Conservation (phyloP, 2,797 vertebrate genomes). For the Oophaga sylvatica region DNA sequence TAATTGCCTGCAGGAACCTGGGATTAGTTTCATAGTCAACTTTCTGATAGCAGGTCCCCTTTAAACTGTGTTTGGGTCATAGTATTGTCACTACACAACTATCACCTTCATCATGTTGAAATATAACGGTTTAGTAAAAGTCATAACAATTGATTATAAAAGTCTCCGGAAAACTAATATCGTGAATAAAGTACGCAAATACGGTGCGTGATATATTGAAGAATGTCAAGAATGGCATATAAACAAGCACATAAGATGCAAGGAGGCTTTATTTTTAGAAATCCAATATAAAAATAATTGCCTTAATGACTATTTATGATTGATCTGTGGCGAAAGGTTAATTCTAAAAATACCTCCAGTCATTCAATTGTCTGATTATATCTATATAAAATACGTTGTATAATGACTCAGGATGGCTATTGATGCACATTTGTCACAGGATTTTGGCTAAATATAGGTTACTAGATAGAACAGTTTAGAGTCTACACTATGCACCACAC, state of each 20-base stretch:
- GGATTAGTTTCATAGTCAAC: no score
- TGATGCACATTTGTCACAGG: background rate
- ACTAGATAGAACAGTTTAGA: background rate
- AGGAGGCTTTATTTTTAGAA: background rate
- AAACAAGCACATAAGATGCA: background rate
- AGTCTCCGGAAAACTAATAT: background rate
- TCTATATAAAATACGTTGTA: background rate
- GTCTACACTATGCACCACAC: background rate
- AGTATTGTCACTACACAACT: no score
- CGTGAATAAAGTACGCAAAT: background rate
- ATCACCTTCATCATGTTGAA: background rate
- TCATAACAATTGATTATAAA: background rate
- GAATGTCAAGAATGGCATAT: background rate
- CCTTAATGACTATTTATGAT: background rate
- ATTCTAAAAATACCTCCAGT: slow-evolving; percentile 8
- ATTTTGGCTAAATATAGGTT: background rate
- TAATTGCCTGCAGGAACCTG: no score
- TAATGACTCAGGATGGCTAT: background rate
- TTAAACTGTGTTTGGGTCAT: no score
- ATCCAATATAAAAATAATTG: background rate
- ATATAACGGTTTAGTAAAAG: background rate
- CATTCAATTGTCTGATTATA: background rate
- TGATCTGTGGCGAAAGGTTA: slow-evolving; percentile 3
- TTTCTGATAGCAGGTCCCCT: no score
- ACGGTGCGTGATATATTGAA: background rate